phyloP scores from a whole-genome alignment of 1,140 invertebrate species.

The Drosophila subpulchrella region DNA sequence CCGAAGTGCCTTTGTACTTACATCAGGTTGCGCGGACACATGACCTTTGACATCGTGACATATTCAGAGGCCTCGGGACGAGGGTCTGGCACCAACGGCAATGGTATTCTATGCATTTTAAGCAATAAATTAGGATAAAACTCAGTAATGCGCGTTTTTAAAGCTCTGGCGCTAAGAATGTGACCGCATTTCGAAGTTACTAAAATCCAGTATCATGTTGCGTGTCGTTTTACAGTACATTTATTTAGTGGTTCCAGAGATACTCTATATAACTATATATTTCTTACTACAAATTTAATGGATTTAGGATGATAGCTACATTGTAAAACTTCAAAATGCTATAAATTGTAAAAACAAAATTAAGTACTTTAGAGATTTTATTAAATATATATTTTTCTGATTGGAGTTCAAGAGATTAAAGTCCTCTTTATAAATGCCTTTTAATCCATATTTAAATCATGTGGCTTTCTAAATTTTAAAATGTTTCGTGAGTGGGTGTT shows the following conservation, averaged over 20 bases:
- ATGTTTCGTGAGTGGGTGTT: too few species aligned
- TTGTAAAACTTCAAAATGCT: too few species aligned
- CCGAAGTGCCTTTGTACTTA: conserved; percentile 12
- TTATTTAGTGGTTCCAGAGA: neutral
- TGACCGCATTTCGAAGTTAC: conserved; percentile 1
- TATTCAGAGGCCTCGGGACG: conserved; percentile 19
- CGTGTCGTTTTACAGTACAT: neutral
- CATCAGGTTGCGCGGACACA: conserved; percentile 50
- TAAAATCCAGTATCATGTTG: neutral
- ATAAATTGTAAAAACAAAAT: too few species aligned
- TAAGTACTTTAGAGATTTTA: too few species aligned
- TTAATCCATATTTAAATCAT: too few species aligned
- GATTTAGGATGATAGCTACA: too few species aligned
- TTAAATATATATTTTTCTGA: too few species aligned
- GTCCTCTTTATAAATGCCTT: too few species aligned
- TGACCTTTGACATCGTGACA: conserved; percentile 12
- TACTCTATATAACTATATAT: neutral
- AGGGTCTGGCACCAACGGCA: neutral
- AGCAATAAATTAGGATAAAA: conserved; percentile 2
- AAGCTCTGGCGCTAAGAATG: conserved; percentile 34
- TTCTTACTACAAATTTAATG: too few species aligned
- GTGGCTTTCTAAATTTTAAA: too few species aligned
- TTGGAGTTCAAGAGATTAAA: too few species aligned
- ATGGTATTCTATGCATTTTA: conserved; percentile 32
- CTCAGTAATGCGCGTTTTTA: conserved; percentile 3